Base-by-base conservation (phyloP, 2,888 invertebrate genomes). In the Idaea biselata region DNA sequence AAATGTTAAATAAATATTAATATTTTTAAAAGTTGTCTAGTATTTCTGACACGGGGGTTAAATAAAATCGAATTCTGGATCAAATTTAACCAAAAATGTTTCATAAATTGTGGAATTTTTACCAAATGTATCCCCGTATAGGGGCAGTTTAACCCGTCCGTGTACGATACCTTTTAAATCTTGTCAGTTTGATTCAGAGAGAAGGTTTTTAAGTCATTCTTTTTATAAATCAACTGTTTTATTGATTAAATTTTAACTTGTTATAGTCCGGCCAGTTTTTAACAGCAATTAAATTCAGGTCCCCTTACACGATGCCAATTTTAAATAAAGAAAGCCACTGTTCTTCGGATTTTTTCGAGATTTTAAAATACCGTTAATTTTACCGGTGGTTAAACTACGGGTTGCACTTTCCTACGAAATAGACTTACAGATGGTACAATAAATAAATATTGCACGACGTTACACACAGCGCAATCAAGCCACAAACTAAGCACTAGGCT, bases 181-280 rank as follows among this genome's bases (percentile, higher is more conserved):
- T 44, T 44, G 44, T 44, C 44, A 44, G 14, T 44, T 44, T 44
- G 44, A 44, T 44, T 44, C 44, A 44, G 44, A 44, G 8, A 44
- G 44, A 44, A 14, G 8, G 44, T 44, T 14, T 14, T 14, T 14
- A 44, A 44, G 44, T 44, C 44, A 44, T 44, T 60, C 56, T 62
- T 54, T 62, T 25, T 62, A 59, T 63, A 58, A 65, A 59, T 54
- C 18, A 61, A 62, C 62, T 69, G 65, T 63, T 56, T 59, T 66
- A 64, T 68, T 68, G 68, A 69, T 63, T 68, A 67, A 66, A 58
- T 58, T 61, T 61, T 33, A 62, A 63, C 60, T 64, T 44, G 8
- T 44, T 44, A 44, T 44, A 44, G 44, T 44, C 14, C 11, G 44
- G 44, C 11, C 44, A 44, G 8, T 3, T 44, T 44, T 44, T 44